Evolutionary conservation across 1,140 invertebrate species (phyloP).

Genomic region (Lucilia cuprina): DNA sequence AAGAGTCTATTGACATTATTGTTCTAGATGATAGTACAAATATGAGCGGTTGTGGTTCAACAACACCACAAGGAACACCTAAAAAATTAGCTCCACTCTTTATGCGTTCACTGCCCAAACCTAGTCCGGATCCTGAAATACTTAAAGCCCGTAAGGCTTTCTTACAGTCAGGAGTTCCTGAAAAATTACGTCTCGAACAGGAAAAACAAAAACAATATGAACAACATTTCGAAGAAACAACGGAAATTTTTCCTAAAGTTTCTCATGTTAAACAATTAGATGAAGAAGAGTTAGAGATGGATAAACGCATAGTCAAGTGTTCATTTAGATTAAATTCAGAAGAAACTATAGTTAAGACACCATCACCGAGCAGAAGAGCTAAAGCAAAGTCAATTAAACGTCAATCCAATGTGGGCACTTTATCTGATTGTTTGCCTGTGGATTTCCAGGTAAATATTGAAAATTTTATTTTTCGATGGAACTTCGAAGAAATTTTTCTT

Average conservation of each 20-base stretch:
- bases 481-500: background rate
- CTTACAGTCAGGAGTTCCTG: slow-evolving; percentile 68
- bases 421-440: background rate
- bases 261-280: slow-evolving; percentile 62
- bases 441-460: slow-evolving; percentile 5
- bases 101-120: slow-evolving; percentile 63
- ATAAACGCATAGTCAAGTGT: background rate
- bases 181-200: slow-evolving; percentile 65
- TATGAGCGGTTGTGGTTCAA: background rate
- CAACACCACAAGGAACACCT: slow-evolving; percentile 41
- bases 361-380: background rate
- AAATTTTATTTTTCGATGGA: background rate
- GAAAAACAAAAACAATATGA: slow-evolving; percentile 60
- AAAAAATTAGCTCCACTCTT: slow-evolving; percentile 71
- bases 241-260: slow-evolving; percentile 64
- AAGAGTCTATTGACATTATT: slow-evolving; percentile 41
- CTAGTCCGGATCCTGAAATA: slow-evolving; percentile 63
- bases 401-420: background rate
- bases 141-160: slow-evolving; percentile 69
- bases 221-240: slow-evolving; percentile 56
- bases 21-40: slow-evolving; percentile 53
- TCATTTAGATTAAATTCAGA: background rate
- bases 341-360: background rate
- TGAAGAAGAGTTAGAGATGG: background rate
- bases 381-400: background rate